phyloP scores from a whole-genome alignment of 1,140 invertebrate species.

The Druon quercuslanigerum region DNA sequence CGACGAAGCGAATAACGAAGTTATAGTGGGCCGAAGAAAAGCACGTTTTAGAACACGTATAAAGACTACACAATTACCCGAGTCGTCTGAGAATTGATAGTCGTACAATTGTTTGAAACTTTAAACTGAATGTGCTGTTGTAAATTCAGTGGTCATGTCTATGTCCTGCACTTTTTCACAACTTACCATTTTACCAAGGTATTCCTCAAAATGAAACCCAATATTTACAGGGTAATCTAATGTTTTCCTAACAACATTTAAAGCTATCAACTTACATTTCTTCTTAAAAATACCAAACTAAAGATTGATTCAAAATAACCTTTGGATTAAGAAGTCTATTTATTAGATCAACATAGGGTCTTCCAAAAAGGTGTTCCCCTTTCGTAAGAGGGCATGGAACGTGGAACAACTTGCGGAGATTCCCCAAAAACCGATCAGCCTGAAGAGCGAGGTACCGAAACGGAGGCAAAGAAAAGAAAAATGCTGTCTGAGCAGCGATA shows the following conservation, averaged over 20 bases:
- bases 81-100: not conserved
- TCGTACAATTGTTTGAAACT: not conserved
- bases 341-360: not conserved
- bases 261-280: too few species aligned
- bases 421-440: conserved; percentile 8
- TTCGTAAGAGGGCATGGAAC: not conserved
- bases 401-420: not conserved
- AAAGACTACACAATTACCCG: not conserved
- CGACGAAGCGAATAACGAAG: not conserved
- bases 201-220: too few species aligned
- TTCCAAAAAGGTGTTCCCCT: not conserved
- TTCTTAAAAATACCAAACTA: too few species aligned
- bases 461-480: conserved; percentile 34
- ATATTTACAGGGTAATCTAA: too few species aligned
- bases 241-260: too few species aligned
- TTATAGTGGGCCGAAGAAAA: not conserved
- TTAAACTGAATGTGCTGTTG: not conserved
- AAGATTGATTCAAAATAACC: too few species aligned
- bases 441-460: conserved; percentile 10
- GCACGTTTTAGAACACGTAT: not conserved
- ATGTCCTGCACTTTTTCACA: too few species aligned
- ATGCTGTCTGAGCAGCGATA: conserved; percentile 27
- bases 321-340: not conserved
- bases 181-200: too few species aligned
- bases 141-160: too few species aligned